Evolutionary conservation across 2,113 vertebrate genomes (phyloP).

Genomic region (Grus americana): DNA sequence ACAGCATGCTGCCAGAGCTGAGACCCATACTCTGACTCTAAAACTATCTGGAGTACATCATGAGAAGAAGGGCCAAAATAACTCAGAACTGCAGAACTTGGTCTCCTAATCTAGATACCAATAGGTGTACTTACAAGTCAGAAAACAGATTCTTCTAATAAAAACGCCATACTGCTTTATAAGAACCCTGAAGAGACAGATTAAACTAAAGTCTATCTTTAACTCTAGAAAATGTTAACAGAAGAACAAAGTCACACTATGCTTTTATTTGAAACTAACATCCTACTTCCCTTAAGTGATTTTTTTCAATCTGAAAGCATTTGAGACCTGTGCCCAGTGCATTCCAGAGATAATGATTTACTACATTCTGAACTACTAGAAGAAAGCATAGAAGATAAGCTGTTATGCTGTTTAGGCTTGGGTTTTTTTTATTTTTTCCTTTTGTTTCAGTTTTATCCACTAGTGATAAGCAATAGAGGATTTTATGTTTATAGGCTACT

Average conservation of each 20-base stretch:
- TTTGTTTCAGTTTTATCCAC: not conserved
- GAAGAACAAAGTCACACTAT: not conserved
- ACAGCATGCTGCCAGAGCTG: not conserved
- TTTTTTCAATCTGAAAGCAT: not conserved
- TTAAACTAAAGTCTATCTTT: not conserved
- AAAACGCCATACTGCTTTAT: not conserved
- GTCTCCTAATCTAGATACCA: not conserved
- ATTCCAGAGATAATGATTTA: not conserved
- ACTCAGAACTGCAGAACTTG: not conserved
- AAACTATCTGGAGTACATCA: fast-evolving
- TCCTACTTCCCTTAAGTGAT: not conserved
- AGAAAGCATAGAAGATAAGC: not conserved
- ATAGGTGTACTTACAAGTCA: not conserved
- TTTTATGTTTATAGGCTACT: not conserved
- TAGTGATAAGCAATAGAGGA: not conserved
- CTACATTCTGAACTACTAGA: not conserved
- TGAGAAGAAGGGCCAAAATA: not conserved
- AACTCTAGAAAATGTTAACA: not conserved
- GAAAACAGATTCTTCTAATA: not conserved
- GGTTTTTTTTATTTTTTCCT: not conserved
- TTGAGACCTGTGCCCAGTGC: not conserved
- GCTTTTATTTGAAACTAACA: not conserved
- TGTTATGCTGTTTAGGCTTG: not conserved
- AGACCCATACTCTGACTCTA: not conserved
- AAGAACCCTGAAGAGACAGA: not conserved